Base-by-base conservation (phyloP, 2,888 invertebrate genomes). In the Volucella bombylans region DNA sequence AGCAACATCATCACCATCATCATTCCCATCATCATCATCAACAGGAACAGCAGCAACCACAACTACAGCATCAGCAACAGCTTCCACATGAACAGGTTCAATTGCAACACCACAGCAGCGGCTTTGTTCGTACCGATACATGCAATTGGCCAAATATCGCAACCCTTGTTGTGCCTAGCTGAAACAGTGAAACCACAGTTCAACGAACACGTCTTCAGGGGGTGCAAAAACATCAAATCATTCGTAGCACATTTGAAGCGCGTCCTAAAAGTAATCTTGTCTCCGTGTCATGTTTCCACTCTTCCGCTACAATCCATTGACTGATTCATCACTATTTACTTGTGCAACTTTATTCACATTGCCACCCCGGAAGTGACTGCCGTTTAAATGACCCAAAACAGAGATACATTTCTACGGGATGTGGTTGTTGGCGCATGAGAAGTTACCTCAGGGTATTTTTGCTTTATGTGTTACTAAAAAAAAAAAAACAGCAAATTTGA, bases 121-220 rank as follows among this genome's bases (percentile, higher is more conserved):
- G 74, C 64, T 71, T 87, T 54, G 23, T 86, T 71, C 86, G 87
- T 74, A 77, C 83, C 61, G 89, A 88, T 79, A 86, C 87, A 80
- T 89, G 89, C 88, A 89, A 87, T 87, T 89, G 89, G 90, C 89
- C 90, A 86, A 89, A 89, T 88, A 89, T 90, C 79, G 87, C 90
- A 87, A 90, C 87, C 62, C 86, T 90, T 78, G 89, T 91, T 88
- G 90, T 91, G 87, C 91, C 91, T 88, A 91, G 91, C 90, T 91
- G 91, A 91, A 90, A 86, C 74, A 18, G 50, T 69, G 62, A 47
- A 31, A 52, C 61, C 65, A 23, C 59, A 61, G 55, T 71, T 39
- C 80, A 76, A 64, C 72, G 68, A 85, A 79, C 59, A 74, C 9
- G 64, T 71, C 74, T 79, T 71, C 74, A 69, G 76, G 67, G 68